phyloP scores from a whole-genome alignment of 2,113 vertebrate species.

The Dascyllus trimaculatus region DNA sequence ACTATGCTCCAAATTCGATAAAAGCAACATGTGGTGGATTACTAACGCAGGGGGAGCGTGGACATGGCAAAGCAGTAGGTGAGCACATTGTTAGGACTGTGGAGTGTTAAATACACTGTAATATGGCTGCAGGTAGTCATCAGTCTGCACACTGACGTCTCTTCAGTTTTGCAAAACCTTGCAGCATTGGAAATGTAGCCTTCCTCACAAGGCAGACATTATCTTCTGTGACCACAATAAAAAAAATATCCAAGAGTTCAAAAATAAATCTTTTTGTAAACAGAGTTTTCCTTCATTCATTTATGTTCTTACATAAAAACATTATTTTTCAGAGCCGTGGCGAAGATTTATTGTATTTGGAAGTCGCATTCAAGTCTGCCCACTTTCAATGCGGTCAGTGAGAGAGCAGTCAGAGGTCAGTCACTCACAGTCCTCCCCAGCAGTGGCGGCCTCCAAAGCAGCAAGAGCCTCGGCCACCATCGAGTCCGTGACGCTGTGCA shows the following conservation, averaged over 20 bases:
- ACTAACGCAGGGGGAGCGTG: neutral
- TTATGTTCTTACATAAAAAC: neutral
- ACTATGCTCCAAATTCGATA: neutral
- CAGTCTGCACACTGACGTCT: slow-evolving; percentile 40
- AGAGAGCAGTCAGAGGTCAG: neutral
- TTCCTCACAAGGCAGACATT: slow-evolving; percentile 42
- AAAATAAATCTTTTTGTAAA: slow-evolving; percentile 66
- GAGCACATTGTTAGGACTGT: slow-evolving; percentile 17
- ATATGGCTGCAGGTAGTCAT: slow-evolving; percentile 35
- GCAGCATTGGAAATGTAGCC: slow-evolving; percentile 17
- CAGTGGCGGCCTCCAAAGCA: slow-evolving; percentile 93
- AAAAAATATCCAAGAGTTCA: slow-evolving; percentile 42
- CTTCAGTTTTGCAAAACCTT: slow-evolving; percentile 7
- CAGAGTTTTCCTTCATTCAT: slow-evolving; percentile 64
- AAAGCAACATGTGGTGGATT: neutral
- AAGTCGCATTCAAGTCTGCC: neutral
- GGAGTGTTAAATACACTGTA: slow-evolving; percentile 53
- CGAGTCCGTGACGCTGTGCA: slow-evolving; percentile 85
- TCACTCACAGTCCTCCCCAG: slow-evolving; percentile 88
- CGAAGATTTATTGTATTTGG: neutral
- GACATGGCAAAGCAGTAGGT: slow-evolving; percentile 33
- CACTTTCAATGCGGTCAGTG: neutral
- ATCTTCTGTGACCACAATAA: slow-evolving; percentile 14
- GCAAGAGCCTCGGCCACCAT: slow-evolving; percentile 95
- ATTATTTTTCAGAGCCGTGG: slow-evolving; percentile 12